Evolutionary conservation across 64 coral and sea anemone species (phyloP).

Genomic region (Trachythela sp.): DNA sequence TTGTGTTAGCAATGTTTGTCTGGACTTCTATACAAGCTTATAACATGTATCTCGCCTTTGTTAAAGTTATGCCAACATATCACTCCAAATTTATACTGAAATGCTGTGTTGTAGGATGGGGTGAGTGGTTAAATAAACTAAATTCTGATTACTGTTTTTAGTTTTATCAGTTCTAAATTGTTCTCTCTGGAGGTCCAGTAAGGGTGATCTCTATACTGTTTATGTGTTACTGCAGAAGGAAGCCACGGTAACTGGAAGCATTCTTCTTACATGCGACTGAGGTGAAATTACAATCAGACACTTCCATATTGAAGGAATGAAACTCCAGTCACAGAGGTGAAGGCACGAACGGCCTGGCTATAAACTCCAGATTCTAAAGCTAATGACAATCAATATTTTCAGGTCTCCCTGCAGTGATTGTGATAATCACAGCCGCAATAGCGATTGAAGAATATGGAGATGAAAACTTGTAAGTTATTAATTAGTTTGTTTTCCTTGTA

Average conservation of each 20-base stretch:
- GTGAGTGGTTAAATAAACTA: background rate
- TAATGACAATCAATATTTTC: background rate
- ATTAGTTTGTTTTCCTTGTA: background rate
- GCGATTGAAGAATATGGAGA: background rate
- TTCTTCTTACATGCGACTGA: too few species aligned
- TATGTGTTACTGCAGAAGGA: too few species aligned
- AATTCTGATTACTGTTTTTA: too few species aligned
- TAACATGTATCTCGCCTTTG: conserved; percentile 7
- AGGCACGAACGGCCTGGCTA: too few species aligned
- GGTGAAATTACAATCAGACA: too few species aligned
- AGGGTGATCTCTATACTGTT: too few species aligned
- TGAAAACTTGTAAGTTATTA: background rate
- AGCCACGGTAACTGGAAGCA: too few species aligned
- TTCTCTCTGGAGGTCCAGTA: too few species aligned
- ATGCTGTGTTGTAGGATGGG: background rate
- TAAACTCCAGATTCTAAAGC: too few species aligned
- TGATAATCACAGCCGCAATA: background rate
- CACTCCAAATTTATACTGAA: background rate
- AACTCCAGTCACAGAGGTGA: too few species aligned
- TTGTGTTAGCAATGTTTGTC: background rate
- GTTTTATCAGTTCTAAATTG: too few species aligned
- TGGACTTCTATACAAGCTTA: background rate
- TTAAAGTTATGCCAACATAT: background rate
- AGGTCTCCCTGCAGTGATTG: background rate
- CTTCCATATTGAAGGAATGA: too few species aligned